phyloP scores from a whole-genome alignment of 2,113 vertebrate genomes.

The Salvator merianae region DNA sequence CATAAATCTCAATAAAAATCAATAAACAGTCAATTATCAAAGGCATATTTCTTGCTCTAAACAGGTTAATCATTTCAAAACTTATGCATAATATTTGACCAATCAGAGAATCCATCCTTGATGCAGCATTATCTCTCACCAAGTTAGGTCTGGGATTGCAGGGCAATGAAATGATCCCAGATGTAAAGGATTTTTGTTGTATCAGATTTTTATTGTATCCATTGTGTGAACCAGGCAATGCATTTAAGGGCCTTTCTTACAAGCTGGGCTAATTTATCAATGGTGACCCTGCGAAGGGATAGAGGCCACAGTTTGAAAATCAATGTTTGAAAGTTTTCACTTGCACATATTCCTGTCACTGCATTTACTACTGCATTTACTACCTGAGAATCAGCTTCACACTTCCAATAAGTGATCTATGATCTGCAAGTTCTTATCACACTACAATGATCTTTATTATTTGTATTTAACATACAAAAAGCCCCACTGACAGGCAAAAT shows the following conservation, averaged over 20 bases:
- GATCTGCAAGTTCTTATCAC: neutral
- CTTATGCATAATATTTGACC: neutral
- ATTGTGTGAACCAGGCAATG: neutral
- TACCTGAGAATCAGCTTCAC: neutral
- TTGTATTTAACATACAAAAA: neutral
- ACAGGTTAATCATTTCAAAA: neutral
- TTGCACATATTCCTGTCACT: neutral
- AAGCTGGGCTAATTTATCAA: neutral
- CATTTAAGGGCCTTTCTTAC: neutral
- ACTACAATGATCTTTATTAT: neutral
- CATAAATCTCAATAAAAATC: no score
- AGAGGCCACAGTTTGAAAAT: no score
- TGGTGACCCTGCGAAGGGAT: no score
- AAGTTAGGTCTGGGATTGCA: neutral
- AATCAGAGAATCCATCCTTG: neutral
- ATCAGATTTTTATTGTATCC: no score
- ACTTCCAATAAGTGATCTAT: neutral
- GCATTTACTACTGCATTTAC: neutral
- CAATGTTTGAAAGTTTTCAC: no score
- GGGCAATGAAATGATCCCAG: neutral
- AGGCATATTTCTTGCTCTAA: neutral
- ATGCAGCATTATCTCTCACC: neutral
- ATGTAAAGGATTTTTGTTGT: neutral
- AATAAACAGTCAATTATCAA: neutral
- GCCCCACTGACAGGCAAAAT: no score